Percentiles rank a stretch among this genome's conserved stretches.
Conservation (phyloP, 35 echinoderm and acorn worm genomes). For the Patiria miniata region DNA sequence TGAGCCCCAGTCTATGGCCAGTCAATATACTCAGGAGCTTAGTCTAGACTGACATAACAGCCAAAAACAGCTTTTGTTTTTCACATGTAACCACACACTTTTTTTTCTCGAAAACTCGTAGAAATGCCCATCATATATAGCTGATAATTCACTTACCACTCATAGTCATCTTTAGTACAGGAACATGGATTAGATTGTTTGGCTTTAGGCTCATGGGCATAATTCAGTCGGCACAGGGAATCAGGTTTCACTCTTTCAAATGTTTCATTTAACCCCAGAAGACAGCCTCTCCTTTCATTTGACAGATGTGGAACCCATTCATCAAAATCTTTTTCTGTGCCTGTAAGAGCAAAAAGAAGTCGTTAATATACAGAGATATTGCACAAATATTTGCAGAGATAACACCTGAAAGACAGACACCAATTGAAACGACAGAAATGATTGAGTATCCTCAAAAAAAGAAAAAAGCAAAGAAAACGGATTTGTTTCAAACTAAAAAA, state of each 20-base stretch:
- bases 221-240: constrained; percentile 58
- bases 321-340: constrained; percentile 51
- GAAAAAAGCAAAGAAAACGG: no score
- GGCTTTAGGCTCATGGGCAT: constrained; percentile 36
- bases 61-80: no score
- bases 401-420: no score
- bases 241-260: constrained; percentile 75
- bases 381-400: background rate
- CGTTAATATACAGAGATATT: background rate
- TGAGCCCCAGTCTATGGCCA: no score
- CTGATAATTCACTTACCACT: constrained; percentile 89
- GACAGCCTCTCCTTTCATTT: constrained; percentile 65
- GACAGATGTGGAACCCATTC: constrained; percentile 71
- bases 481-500: no score
- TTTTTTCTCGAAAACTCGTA: no score
- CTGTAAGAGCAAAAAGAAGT: constrained; percentile 9
- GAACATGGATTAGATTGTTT: constrained; percentile 19
- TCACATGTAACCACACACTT: no score
- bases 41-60: no score
- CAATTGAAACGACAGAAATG: no score
- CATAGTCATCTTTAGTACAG: constrained; percentile 78
- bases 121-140: no score
- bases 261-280: constrained; percentile 70
- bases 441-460: no score
- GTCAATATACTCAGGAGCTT: no score